Conservation (phyloP, 2,113 vertebrate genomes). For the Ceyx melanurus region DNA sequence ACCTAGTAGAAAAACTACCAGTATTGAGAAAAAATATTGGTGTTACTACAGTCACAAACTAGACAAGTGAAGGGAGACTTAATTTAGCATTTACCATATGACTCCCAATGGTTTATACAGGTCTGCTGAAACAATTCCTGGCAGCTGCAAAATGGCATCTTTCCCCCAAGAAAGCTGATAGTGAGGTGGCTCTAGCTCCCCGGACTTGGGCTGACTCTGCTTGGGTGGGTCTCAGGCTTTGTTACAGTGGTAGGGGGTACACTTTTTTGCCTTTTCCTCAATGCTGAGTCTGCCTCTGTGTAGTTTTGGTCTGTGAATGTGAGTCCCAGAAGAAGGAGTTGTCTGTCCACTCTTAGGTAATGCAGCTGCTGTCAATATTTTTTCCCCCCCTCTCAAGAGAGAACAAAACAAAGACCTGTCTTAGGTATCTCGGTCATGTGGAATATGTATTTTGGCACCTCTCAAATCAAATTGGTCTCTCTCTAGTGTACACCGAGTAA, state of each 20-base stretch:
- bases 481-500: not conserved
- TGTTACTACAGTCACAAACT: not conserved
- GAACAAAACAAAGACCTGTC: not conserved
- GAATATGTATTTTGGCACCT: not conserved
- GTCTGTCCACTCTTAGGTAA: not conserved
- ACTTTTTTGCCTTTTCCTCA: not conserved
- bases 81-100: not conserved
- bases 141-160: not conserved
- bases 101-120: not conserved
- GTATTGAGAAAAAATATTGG: not conserved
- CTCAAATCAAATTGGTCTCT: not conserved
- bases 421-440: not conserved
- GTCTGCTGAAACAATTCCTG: not conserved
- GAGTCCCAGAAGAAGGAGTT: not conserved
- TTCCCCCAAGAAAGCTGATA: fast-evolving
- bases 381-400: not conserved
- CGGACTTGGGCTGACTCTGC: not conserved
- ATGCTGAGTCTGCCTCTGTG: not conserved
- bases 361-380: not conserved
- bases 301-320: not conserved
- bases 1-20: not conserved
- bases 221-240: not conserved
- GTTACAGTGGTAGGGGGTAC: not conserved
- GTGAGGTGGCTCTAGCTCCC: not conserved
- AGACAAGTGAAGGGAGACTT: not conserved